Percentiles rank a stretch among this genome's conserved stretches.
Evolutionary conservation across 2,888 invertebrate genomes (phyloP).

Genomic region (Cerastis rubricosa): DNA sequence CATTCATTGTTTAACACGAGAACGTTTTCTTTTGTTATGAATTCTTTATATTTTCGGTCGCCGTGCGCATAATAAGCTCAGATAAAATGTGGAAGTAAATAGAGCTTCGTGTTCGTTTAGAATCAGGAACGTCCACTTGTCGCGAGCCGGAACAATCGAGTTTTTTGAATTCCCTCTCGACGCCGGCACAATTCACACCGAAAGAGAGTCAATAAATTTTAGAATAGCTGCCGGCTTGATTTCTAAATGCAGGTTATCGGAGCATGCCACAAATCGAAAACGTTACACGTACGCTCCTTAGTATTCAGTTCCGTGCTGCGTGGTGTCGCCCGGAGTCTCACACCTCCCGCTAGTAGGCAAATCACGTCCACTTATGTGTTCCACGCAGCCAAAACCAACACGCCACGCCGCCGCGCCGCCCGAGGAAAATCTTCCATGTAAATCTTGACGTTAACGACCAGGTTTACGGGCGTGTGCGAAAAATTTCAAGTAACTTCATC

Average conservation of each 20-base stretch:
- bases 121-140: constrained; percentile 78
- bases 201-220: constrained; percentile 89
- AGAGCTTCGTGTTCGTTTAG: constrained; percentile 67
- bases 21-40: constrained; percentile 69
- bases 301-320: constrained; percentile 85
- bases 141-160: constrained; percentile 71
- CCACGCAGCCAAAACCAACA: constrained; percentile 89
- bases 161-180: constrained; percentile 80
- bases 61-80: constrained; percentile 43
- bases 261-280: constrained; percentile 88
- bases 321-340: constrained; percentile 84
- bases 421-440: constrained; percentile 89
- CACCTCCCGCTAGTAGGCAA: constrained; percentile 83
- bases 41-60: constrained; percentile 49
- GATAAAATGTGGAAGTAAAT: constrained; percentile 52
- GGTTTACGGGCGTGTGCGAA: constrained; percentile 86
- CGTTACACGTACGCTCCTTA: constrained; percentile 87
- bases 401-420: constrained; percentile 78
- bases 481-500: constrained; percentile 79
- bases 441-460: constrained; percentile 89
- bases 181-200: constrained; percentile 77
- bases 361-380: constrained; percentile 90
- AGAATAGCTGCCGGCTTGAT: constrained; percentile 87
- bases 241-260: constrained; percentile 91
- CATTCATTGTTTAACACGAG: constrained; percentile 68